A percentile compares a stretch with the other conserved stretches of the same genome.
Conservation (phyloP, 2,113 vertebrate species). For the Rhizomys pruinosus region DNA sequence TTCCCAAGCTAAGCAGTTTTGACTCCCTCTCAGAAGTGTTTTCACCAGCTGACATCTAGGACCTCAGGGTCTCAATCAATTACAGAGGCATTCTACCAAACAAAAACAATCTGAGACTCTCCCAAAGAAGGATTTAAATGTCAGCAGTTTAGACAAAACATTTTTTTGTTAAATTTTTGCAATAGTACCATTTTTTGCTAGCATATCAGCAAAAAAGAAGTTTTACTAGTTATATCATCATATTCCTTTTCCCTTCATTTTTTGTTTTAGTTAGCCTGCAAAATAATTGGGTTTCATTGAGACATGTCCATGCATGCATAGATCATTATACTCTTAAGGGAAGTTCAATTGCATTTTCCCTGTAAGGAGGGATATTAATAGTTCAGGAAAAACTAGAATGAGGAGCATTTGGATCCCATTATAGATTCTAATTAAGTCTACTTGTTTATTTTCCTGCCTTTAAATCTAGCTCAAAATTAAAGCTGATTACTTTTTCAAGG, state of each 20-base stretch:
- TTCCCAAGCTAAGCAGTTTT: slow-evolving; percentile 49
- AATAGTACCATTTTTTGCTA: background rate
- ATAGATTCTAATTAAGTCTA: background rate
- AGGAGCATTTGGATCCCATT: slow-evolving; percentile 3
- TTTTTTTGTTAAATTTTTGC: slow-evolving; percentile 33
- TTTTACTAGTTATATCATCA: background rate
- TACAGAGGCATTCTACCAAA: slow-evolving; percentile 47
- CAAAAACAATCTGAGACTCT: slow-evolving; percentile 44
- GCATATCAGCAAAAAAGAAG: background rate
- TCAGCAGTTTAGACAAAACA: slow-evolving; percentile 9
- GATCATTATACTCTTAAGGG: background rate
- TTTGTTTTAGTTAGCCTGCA: background rate
- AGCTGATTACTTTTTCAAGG: slow-evolving; percentile 18
- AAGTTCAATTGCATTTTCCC: slow-evolving; percentile 1
- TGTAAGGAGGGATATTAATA: background rate
- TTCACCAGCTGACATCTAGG: slow-evolving; percentile 24
- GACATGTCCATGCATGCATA: background rate
- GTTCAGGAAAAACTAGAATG: background rate
- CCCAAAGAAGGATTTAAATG: slow-evolving; percentile 47
- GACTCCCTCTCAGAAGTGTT: slow-evolving; percentile 50
- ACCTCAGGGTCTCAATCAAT: slow-evolving; percentile 6
- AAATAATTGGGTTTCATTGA: background rate
- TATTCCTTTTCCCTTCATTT: background rate
- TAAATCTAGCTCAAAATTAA: slow-evolving; percentile 31
- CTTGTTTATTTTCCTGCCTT: background rate